phyloP scores from a whole-genome alignment of 92 coral and sea anemone species.

The Zoanthus sansibaricus region DNA sequence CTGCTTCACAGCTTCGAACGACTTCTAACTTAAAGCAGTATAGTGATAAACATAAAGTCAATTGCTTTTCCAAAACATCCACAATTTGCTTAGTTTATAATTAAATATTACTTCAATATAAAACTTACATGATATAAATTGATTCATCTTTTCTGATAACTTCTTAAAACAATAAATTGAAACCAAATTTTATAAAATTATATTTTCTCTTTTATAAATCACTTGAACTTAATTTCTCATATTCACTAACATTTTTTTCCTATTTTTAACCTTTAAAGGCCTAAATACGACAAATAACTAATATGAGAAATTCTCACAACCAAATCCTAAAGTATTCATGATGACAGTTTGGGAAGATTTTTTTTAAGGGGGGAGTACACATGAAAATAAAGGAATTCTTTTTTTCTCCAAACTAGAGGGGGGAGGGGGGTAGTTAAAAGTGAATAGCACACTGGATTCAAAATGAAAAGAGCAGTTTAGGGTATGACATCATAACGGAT shows the following conservation, averaged over 20 bases:
- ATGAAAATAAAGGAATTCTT: too few species aligned
- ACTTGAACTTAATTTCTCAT: neutral
- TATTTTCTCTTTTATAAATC: slow-evolving; percentile 11
- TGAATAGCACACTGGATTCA: too few species aligned
- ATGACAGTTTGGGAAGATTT: neutral
- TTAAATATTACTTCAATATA: slow-evolving; percentile 2
- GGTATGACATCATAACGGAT: too few species aligned
- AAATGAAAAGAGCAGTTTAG: too few species aligned
- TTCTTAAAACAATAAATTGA: slow-evolving; percentile 13
- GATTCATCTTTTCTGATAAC: neutral
- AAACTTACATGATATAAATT: neutral
- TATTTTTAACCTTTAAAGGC: neutral
- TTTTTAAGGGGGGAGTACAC: too few species aligned
- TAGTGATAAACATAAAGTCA: slow-evolving; percentile 7
- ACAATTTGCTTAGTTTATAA: neutral
- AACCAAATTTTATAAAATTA: slow-evolving; percentile 7
- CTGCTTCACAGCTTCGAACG: neutral
- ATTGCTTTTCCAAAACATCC: slow-evolving; percentile 6
- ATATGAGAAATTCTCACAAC: neutral
- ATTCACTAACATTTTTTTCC: neutral
- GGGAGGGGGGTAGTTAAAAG: too few species aligned
- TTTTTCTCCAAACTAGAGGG: too few species aligned
- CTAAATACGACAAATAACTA: neutral
- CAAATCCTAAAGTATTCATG: neutral
- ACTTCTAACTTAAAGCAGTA: neutral